Percentiles rank a stretch among this genome's conserved stretches.
Conservation (phyloP, 2,888 invertebrate genomes). For the Ceriagrion tenellum region DNA sequence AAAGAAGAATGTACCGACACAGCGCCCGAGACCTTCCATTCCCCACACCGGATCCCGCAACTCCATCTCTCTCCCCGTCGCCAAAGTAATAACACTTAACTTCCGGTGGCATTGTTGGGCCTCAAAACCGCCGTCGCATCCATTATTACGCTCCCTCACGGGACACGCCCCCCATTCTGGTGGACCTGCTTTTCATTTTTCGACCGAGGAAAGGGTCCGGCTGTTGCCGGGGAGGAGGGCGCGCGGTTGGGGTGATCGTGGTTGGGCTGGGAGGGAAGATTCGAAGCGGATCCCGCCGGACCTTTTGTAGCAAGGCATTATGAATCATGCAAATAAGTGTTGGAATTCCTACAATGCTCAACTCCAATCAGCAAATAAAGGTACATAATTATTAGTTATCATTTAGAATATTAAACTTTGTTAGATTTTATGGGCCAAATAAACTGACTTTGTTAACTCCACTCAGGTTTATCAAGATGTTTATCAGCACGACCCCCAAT, state of each 20-base stretch:
- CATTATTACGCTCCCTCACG: not conserved
- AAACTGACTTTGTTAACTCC: too few species aligned
- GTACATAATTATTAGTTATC: too few species aligned
- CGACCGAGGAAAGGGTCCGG: not conserved
- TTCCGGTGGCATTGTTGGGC: constrained; percentile 20
- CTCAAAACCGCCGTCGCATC: not conserved
- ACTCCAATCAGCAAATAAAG: too few species aligned
- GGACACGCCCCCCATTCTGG: constrained; percentile 25
- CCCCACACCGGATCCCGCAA: constrained; percentile 40
- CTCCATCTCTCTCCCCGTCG: constrained; percentile 25
- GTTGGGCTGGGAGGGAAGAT: not conserved
- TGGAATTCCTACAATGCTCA: too few species aligned
- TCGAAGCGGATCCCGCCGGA: not conserved
- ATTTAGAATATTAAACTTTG: too few species aligned
- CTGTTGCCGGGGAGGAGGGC: not conserved
- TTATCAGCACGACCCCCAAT: too few species aligned
- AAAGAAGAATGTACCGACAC: not conserved
- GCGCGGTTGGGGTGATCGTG: not conserved
- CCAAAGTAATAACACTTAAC: constrained; percentile 43
- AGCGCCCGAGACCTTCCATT: not conserved
- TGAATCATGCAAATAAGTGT: too few species aligned
- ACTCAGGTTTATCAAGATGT: too few species aligned
- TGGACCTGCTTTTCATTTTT: constrained; percentile 29
- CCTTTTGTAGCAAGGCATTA: too few species aligned
- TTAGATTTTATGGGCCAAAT: too few species aligned